These are phyloP conservation scores for Nesoenas mayeri DNA, from an alignment of 2,113 vertebrate genomes.

Conservation along the genomic window DNA sequence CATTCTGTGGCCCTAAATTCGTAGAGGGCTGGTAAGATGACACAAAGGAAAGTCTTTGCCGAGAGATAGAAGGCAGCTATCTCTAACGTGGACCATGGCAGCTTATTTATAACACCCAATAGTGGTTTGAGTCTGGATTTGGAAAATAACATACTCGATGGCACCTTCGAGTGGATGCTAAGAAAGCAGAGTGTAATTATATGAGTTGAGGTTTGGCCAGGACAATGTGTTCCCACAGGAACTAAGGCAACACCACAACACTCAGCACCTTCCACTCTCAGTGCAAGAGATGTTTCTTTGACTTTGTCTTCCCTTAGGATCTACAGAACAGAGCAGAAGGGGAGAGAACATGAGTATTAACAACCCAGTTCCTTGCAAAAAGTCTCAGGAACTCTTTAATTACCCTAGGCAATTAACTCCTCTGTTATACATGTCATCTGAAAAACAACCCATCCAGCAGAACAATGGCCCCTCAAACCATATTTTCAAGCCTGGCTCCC, in stretches of 20 bases:
- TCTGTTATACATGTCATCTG: slow-evolving; percentile 20
- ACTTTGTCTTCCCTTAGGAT: slow-evolving; percentile 61
- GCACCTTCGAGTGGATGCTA: neutral
- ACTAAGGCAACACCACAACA: slow-evolving; percentile 56
- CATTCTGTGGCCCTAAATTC: too few species aligned
- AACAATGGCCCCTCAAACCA: slow-evolving; percentile 49
- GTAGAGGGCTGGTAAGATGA: neutral
- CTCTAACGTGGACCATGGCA: rapidly evolving
- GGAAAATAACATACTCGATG: neutral
- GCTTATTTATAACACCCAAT: neutral
- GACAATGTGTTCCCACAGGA: slow-evolving; percentile 61
- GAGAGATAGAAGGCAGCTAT: neutral
- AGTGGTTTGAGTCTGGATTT: neutral
- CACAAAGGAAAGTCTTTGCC: neutral
- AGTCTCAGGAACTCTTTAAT: slow-evolving; percentile 64
- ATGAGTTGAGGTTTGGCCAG: slow-evolving; percentile 44
- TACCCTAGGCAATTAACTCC: slow-evolving; percentile 45
- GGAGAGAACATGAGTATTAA: slow-evolving; percentile 25
- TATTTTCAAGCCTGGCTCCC: neutral
- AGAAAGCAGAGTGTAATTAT: slow-evolving; percentile 24
- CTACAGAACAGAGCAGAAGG: neutral
- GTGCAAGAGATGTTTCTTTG: slow-evolving; percentile 22
- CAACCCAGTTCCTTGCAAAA: slow-evolving; percentile 15
- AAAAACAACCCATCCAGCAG: slow-evolving; percentile 34
- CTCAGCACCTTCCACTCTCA: slow-evolving; percentile 43